Base-by-base conservation (phyloP, 2,113 vertebrate genomes). In the Circaetus cinerascens region DNA sequence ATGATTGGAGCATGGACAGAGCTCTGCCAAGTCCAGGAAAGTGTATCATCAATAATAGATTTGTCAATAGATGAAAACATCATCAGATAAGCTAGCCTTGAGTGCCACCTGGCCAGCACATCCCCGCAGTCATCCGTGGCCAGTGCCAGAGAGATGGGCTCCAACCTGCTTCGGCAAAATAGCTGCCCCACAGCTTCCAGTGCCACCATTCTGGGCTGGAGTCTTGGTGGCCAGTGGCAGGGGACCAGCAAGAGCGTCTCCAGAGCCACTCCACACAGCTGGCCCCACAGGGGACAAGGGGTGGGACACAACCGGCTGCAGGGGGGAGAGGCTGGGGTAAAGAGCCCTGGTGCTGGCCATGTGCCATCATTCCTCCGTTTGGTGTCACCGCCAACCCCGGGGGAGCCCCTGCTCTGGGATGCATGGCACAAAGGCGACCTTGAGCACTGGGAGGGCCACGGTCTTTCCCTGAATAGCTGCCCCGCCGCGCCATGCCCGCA, bases 71-170 rank as follows among this genome's bases (percentile, higher is more conserved):
- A 96, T 59, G 91, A 71, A 94, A 96, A 96, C 91, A 95, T 56
- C 96, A 60, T 69, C 83, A 74, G 93, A 95, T 94, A 87, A 94
- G 80, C 50, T 57, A 63, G 89, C 4, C 66, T 90, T 84, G 87
- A 93, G 90, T 96, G 93, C 96, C 96, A 96, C 95, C 91, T 96
- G 95, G 90, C 84, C 95, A 95, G 60, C 51, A 55, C 68, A 86
- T 66, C 38, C 50, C 83, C 0, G 1, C 88, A 74, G 76, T 7
- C 50, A 41, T 56, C 60, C 15, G 0, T 3, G 41, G 57, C 71
- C 67, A 55, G 50, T 3, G 29, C 32, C 53, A 0, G 2, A 57
- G 56, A 25, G 64, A 48, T 22, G 45, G 2, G 12, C 23, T 73
- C 64, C 57, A 50, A 30, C 16, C 23, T 38, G 14, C 8, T 30